These are phyloP conservation scores for Loripinus fragilis DNA, from an alignment of 2,888 invertebrate species.

Conservation along the genomic window DNA sequence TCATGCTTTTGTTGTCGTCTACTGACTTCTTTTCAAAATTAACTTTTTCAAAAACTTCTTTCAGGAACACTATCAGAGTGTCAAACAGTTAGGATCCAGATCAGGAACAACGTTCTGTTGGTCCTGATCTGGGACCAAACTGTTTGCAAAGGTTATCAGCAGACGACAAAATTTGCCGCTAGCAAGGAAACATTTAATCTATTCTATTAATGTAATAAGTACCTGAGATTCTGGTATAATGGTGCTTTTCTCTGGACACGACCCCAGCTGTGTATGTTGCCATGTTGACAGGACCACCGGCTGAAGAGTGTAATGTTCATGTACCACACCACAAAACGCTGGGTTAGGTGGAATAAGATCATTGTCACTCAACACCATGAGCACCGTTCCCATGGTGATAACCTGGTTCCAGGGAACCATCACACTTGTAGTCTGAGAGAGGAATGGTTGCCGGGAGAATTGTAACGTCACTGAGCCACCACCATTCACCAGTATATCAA, in stretches of 20 bases:
- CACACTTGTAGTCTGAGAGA: constrained; percentile 84
- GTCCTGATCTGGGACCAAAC: too few species aligned
- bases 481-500: constrained; percentile 99
- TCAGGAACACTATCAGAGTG: too few species aligned
- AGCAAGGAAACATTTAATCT: too few species aligned
- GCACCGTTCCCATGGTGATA: constrained; percentile 85
- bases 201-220: too few species aligned
- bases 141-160: too few species aligned
- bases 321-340: constrained; percentile 71
- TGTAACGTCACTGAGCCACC: constrained; percentile 98
- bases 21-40: too few species aligned
- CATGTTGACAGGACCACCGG: constrained; percentile 82
- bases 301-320: constrained; percentile 78
- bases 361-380: constrained; percentile 71
- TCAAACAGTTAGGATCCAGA: too few species aligned
- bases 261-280: constrained; percentile 83
- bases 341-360: constrained; percentile 85
- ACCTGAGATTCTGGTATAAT: constrained; percentile 83
- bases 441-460: constrained; percentile 97
- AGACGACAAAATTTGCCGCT: too few species aligned
- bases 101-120: too few species aligned
- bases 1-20: too few species aligned
- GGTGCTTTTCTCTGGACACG: constrained; percentile 82
- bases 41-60: too few species aligned
- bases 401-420: constrained; percentile 96